These are phyloP conservation scores for Drosophila parvula DNA, from an alignment of 1,140 invertebrate species.

Conservation along the genomic window DNA sequence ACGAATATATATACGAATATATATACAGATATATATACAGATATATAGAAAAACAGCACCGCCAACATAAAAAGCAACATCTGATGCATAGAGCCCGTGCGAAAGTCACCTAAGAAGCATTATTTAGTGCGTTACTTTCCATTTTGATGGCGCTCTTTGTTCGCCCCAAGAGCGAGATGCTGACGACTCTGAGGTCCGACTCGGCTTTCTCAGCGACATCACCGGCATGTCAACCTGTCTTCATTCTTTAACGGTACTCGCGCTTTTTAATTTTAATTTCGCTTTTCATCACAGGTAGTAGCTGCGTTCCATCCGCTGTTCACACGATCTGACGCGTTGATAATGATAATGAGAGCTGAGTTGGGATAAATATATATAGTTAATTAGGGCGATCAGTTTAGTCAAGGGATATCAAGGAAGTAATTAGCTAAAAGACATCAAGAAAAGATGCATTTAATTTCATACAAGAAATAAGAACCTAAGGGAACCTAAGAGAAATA, in stretches of 20 bases:
- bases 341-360: conserved; percentile 7
- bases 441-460: not conserved
- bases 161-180: not conserved
- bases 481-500: not conserved
- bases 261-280: conserved; percentile 24
- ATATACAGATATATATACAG: not conserved
- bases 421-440: not conserved
- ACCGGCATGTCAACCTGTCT: conserved; percentile 18
- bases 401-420: conserved; percentile 4
- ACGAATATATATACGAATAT: not conserved
- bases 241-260: conserved; percentile 44
- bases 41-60: not conserved
- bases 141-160: conserved; percentile 33
- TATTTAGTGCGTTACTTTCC: conserved; percentile 48
- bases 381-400: conserved; percentile 12
- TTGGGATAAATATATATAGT: not conserved
- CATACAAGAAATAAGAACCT: too few species aligned
- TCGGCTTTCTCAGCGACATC: conserved; percentile 27
- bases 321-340: conserved; percentile 3
- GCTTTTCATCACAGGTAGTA: conserved; percentile 17
- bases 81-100: conserved; percentile 7
- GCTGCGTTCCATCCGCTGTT: not conserved
- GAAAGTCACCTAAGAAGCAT: conserved; percentile 45
- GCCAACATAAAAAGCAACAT: conserved; percentile 5
- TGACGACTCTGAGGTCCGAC: conserved; percentile 5